These are phyloP conservation scores for Acipenser ruthenus DNA, from an alignment of 2,797 vertebrate species.

Conservation along the genomic window DNA sequence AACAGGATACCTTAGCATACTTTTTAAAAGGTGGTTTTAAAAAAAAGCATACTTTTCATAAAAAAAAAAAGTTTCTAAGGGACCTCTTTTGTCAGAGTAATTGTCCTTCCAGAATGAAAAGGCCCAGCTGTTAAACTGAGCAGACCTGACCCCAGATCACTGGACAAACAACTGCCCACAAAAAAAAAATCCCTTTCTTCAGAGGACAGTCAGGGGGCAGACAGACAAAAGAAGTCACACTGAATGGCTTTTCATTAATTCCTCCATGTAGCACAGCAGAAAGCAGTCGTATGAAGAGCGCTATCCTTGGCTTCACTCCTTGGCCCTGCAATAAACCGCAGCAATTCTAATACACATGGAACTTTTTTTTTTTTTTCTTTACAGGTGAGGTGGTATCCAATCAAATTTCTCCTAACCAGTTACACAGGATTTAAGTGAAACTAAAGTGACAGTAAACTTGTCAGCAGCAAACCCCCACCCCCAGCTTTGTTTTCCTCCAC, in stretches of 20 bases:
- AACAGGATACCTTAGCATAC: no score
- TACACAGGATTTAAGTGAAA: background rate
- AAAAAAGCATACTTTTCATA: background rate
- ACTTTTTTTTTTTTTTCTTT: conserved; percentile 8
- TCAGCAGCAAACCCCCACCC: conserved; percentile 29
- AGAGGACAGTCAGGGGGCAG: conserved; percentile 52
- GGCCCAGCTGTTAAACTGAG: conserved; percentile 54
- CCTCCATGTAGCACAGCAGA: conserved; percentile 57
- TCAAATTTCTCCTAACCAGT: background rate
- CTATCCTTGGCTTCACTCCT: conserved; percentile 42
- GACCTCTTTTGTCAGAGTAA: conserved; percentile 47
- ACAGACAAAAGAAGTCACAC: conserved; percentile 60
- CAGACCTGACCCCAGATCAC: conserved; percentile 56
- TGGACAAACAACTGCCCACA: conserved; percentile 60
- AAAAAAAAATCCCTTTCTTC: conserved; percentile 58
- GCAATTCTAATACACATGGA: conserved; percentile 39
- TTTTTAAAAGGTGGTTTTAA: no score
- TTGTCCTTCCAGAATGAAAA: conserved; percentile 53
- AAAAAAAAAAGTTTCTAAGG: conserved; percentile 26
- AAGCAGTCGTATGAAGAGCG: conserved; percentile 54
- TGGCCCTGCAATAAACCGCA: conserved; percentile 51
- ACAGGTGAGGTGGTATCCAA: conserved; percentile 8
- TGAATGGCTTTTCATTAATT: conserved; percentile 71
- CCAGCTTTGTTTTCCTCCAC: conserved; percentile 42
- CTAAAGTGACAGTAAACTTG: conserved; percentile 5